A percentile compares a stretch with the other conserved stretches of the same genome.
These are phyloP conservation scores for Pionites leucogaster DNA, from an alignment of 2,113 vertebrate genomes.

Conservation along the genomic window DNA sequence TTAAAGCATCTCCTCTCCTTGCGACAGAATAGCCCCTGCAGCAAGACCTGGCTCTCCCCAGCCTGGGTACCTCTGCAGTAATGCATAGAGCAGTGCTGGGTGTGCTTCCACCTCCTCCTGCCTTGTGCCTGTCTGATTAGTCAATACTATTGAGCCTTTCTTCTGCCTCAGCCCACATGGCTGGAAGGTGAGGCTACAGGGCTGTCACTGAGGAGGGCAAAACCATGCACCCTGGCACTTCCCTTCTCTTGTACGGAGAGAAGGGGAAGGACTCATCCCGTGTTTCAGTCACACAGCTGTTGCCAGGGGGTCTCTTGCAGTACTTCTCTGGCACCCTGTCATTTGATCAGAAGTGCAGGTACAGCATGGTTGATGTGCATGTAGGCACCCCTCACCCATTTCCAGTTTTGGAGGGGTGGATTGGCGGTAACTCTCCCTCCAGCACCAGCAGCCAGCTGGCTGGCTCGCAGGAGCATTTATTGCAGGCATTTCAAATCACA, in stretches of 20 bases:
- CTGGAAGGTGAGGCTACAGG: too few relatives aligned
- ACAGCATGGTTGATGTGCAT: too few relatives aligned
- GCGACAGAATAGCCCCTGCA: neutral
- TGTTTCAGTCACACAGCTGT: rapidly evolving
- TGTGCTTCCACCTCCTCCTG: neutral
- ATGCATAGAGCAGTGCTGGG: rapidly evolving
- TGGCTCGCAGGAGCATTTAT: rapidly evolving
- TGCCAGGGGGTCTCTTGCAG: neutral
- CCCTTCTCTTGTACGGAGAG: neutral
- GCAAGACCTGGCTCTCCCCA: neutral
- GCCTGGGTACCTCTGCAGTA: neutral
- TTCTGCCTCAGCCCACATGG: neutral
- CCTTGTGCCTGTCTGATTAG: rapidly evolving
- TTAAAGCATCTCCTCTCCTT: neutral
- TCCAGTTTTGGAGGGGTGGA: neutral
- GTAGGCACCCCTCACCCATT: rapidly evolving
- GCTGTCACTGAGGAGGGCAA: neutral
- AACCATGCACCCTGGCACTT: rapidly evolving
- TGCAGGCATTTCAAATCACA: neutral
- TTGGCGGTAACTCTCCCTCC: neutral
- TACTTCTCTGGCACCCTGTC: neutral
- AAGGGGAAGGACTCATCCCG: neutral
- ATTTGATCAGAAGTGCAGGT: neutral
- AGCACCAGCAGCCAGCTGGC: neutral
- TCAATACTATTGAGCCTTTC: neutral